These are phyloP conservation scores for Caenorhabditis virilis DNA, from an alignment of 2,888 invertebrate species.

Conservation along the genomic window DNA sequence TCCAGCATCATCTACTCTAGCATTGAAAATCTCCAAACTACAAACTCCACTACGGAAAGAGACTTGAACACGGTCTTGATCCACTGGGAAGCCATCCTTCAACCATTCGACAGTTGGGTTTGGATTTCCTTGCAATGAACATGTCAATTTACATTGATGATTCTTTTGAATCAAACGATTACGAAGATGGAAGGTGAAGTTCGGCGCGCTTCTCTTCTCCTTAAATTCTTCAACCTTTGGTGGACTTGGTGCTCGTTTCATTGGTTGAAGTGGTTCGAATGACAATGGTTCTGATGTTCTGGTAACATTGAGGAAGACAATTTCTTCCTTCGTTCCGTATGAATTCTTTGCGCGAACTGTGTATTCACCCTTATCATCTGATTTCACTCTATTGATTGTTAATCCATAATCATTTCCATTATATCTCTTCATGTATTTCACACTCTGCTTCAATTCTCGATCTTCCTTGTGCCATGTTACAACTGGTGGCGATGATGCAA, in stretches of 20 bases:
- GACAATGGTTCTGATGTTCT: slow-evolving; percentile 68
- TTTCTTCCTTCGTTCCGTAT: slow-evolving; percentile 92
- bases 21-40: slow-evolving; percentile 92
- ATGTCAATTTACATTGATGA: slow-evolving; percentile 90
- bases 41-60: slow-evolving; percentile 88
- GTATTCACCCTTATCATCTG: slow-evolving; percentile 73
- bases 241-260: slow-evolving; percentile 50
- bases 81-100: slow-evolving; percentile 89
- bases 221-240: slow-evolving; percentile 78
- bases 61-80: slow-evolving; percentile 75
- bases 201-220: slow-evolving; percentile 88
- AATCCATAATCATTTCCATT: slow-evolving; percentile 94
- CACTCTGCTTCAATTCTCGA: slow-evolving; percentile 89
- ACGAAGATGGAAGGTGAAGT: slow-evolving; percentile 95
- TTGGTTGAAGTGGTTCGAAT: slow-evolving; percentile 55
- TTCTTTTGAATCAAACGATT: slow-evolving; percentile 96
- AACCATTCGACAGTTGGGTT: slow-evolving; percentile 77
- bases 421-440: slow-evolving; percentile 98
- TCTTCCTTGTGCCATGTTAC: slow-evolving; percentile 94
- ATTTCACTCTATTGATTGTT: slow-evolving; percentile 90
- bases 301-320: slow-evolving; percentile 88
- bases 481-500: slow-evolving; percentile 88
- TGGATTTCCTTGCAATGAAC: slow-evolving; percentile 93
- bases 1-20: slow-evolving; percentile 91
- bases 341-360: slow-evolving; percentile 87